phyloP scores from a whole-genome alignment of 2,888 invertebrate species.

The Agrenia bidenticulata region DNA sequence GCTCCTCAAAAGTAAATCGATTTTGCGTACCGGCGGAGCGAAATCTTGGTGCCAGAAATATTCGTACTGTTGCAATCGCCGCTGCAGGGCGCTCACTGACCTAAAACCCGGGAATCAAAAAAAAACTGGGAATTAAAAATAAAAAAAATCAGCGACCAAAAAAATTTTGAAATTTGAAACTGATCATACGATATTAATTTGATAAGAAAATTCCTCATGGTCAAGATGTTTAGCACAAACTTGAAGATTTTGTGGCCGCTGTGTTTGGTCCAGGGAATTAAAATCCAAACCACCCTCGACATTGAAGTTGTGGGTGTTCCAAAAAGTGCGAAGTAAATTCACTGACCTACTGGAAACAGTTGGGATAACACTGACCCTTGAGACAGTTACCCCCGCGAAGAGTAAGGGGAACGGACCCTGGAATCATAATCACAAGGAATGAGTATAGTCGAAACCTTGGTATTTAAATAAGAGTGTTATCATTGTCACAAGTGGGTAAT shows the following conservation, averaged over 20 bases:
- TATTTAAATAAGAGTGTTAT: too few relatives aligned
- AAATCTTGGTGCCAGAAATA: slow-evolving; percentile 67
- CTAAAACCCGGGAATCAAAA: too few relatives aligned
- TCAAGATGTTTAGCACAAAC: slow-evolving; percentile 52
- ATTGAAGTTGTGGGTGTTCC: slow-evolving; percentile 77
- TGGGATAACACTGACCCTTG: not conserved
- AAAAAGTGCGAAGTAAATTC: slow-evolving; percentile 69
- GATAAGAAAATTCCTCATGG: slow-evolving; percentile 53
- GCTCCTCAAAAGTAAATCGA: slow-evolving; percentile 62
- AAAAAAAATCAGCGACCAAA: not conserved
- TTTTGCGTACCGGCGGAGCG: slow-evolving; percentile 58
- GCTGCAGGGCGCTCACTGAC: slow-evolving; percentile 55
- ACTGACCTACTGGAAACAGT: slow-evolving; percentile 57
- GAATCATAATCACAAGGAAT: too few relatives aligned
- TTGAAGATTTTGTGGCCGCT: slow-evolving; percentile 22
- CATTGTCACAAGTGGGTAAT: too few relatives aligned
- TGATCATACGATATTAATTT: slow-evolving; percentile 34
- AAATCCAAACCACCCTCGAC: slow-evolving; percentile 79
- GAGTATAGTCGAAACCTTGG: too few relatives aligned
- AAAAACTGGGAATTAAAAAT: too few relatives aligned
- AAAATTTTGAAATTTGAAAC: too few relatives aligned
- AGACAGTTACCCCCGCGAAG: slow-evolving; percentile 5
- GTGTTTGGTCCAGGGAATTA: slow-evolving; percentile 14
- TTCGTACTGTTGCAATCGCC: slow-evolving; percentile 66
- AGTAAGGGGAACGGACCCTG: not conserved